Evolutionary conservation across 35 echinoderm and acorn worm species (phyloP).

Genomic region (Lytechinus variegatus): DNA sequence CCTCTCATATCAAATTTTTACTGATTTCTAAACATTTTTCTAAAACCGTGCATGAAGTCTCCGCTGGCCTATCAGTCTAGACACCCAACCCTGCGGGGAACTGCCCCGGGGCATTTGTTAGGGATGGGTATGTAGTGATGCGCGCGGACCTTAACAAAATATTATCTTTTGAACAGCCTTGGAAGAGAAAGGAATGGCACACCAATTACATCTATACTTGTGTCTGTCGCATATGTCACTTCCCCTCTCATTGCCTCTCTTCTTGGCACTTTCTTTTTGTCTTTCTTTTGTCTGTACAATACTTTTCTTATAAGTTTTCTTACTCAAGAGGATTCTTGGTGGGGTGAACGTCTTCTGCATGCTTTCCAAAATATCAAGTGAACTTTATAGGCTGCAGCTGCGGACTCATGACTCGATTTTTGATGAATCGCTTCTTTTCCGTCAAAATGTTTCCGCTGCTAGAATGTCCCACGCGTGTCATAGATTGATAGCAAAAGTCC

Average conservation of each 20-base stretch:
- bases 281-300: background rate
- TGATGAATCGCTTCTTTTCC: background rate
- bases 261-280: background rate
- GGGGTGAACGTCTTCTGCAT: background rate
- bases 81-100: background rate
- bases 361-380: background rate
- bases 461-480: background rate
- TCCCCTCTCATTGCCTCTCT: background rate
- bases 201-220: background rate
- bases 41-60: background rate
- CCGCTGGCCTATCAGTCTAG: background rate
- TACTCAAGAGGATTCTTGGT: background rate
- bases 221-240: background rate
- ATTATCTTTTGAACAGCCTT: background rate
- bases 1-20: background rate
- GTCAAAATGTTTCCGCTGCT: background rate
- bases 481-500: background rate
- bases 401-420: background rate
- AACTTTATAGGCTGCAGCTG: slow-evolving; percentile 7
- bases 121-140: background rate
- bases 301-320: background rate
- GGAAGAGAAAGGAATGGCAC: background rate
- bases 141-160: background rate
- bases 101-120: background rate
- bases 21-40: background rate